phyloP scores from a whole-genome alignment of 2,797 vertebrate genomes.

The Poeciliopsis infans region DNA sequence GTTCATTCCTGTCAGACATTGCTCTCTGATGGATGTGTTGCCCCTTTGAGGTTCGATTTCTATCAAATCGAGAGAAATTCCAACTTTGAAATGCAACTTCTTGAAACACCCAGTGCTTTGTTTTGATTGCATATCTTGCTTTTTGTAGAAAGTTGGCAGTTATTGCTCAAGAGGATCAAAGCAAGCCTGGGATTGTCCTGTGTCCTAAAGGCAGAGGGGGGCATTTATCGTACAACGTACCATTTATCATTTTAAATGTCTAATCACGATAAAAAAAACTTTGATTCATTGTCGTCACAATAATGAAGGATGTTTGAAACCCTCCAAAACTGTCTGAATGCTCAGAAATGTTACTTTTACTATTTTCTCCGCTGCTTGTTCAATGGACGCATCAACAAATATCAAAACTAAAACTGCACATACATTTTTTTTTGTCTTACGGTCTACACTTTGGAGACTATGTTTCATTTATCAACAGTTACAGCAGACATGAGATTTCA shows the following conservation, averaged over 20 bases:
- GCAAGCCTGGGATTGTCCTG: slow-evolving; percentile 30
- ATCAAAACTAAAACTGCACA: not conserved
- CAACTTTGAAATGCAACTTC: slow-evolving; percentile 28
- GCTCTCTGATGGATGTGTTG: slow-evolving; percentile 26
- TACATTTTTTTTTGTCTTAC: slow-evolving; percentile 13
- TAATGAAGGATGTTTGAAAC: no score
- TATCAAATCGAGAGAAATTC: slow-evolving; percentile 13
- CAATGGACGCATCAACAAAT: no score
- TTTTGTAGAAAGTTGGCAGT: slow-evolving; percentile 22
- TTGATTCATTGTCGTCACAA: no score
- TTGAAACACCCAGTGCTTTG: slow-evolving; percentile 46
- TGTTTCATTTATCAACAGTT: not conserved
- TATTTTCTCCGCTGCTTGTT: no score
- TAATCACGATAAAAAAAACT: no score
- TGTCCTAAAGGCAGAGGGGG: slow-evolving; percentile 37
- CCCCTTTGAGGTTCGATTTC: slow-evolving; percentile 19
- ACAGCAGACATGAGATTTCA: not conserved
- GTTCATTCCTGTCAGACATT: slow-evolving; percentile 18
- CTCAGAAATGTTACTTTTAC: no score
- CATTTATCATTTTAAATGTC: no score
- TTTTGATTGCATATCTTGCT: slow-evolving; percentile 30
- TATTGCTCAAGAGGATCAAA: slow-evolving; percentile 43
- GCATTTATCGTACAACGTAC: no score
- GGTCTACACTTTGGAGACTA: not conserved
- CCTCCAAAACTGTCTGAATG: no score